These are phyloP conservation scores for Noctua pronuba DNA, from an alignment of 2,888 invertebrate species.

Conservation along the genomic window DNA sequence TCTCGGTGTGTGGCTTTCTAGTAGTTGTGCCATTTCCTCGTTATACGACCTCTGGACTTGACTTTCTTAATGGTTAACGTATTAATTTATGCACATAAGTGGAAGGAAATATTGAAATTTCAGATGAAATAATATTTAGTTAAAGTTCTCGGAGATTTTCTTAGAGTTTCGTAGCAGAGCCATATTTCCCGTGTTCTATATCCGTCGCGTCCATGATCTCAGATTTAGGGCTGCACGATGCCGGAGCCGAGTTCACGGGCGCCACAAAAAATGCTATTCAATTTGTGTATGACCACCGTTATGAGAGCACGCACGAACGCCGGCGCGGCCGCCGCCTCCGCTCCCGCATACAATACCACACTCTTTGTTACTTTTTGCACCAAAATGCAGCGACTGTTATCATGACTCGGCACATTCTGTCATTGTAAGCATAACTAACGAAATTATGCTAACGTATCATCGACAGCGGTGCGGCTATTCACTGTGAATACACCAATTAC, in stretches of 20 bases:
- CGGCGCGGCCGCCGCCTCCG: slow-evolving; percentile 70
- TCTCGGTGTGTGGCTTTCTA: slow-evolving; percentile 46
- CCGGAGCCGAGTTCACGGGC: slow-evolving; percentile 76
- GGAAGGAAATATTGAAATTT: slow-evolving; percentile 6
- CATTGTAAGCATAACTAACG: slow-evolving; percentile 84
- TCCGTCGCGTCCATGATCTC: slow-evolving; percentile 80
- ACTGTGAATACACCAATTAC: slow-evolving; percentile 80
- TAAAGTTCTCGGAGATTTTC: slow-evolving; percentile 15
- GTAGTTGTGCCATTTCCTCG: slow-evolving; percentile 43
- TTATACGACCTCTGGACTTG: slow-evolving; percentile 33
- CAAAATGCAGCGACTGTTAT: slow-evolving; percentile 82
- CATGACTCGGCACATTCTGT: slow-evolving; percentile 81
- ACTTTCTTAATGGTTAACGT: slow-evolving; percentile 35
- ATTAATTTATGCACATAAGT: slow-evolving; percentile 14
- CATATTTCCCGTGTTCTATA: slow-evolving; percentile 68
- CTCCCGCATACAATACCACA: slow-evolving; percentile 70
- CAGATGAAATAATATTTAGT: slow-evolving; percentile 7
- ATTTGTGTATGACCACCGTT: slow-evolving; percentile 86
- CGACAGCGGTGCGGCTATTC: slow-evolving; percentile 77
- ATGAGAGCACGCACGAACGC: slow-evolving; percentile 83
- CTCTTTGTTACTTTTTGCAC: slow-evolving; percentile 84
- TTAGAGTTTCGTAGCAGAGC: slow-evolving; percentile 25
- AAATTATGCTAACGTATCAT: slow-evolving; percentile 83
- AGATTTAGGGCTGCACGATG: slow-evolving; percentile 81
- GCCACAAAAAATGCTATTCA: slow-evolving; percentile 84